Evolutionary conservation across 2,888 invertebrate species (phyloP), one percentile per base, ranked within the genome.

Genomic region (Diaphora mendica): DNA sequence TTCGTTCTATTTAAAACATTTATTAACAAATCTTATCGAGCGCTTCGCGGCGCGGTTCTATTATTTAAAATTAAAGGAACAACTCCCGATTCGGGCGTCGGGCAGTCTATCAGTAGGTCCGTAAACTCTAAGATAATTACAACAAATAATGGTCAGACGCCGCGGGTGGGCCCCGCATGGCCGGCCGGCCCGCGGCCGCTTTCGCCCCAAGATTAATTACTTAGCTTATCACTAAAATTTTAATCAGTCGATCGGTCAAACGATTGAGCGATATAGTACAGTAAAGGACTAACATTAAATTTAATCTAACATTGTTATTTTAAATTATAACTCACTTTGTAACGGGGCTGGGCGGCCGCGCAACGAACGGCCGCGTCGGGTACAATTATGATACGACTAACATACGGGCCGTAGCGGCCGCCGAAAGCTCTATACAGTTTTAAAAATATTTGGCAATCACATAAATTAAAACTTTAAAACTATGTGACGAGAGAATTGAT

Each of bases 181-280:
- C 75, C 82, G 78, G 79, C 82, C 72, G 85, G 81, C 85, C 84
- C 88, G 84, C 79, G 82, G 82, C 79, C 82, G 71, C 84, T 77
- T 44, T 72, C 79, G 77, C 79, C 81, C 84, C 88, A 71, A 64
- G 87, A 87, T 88, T 91, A 89, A 92, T 94, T 92, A 94, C 95
- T 95, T 95, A 95, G 95, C 95, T 95, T 95, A 95, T 87, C 94
- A 95, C 95, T 95, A 95, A 95, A 95, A 95, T 95, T 95, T 95
- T 95, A 95, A 95, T 95, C 95, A 95, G 95, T 95, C 95, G 95
- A 95, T 95, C 95, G 95, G 94, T 95, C 95, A 95, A 95, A 93
- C 92, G 94, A 94, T 95, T 95, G 95, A 95, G 95, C 95, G 95
- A 95, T 95, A 94, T 94, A 95, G 93, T 95, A 95, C 94, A 95